A percentile compares a stretch with the other conserved stretches of the same genome.
phyloP scores from a whole-genome alignment of 2,797 vertebrate genomes.

The Oreochromis mossambicus region DNA sequence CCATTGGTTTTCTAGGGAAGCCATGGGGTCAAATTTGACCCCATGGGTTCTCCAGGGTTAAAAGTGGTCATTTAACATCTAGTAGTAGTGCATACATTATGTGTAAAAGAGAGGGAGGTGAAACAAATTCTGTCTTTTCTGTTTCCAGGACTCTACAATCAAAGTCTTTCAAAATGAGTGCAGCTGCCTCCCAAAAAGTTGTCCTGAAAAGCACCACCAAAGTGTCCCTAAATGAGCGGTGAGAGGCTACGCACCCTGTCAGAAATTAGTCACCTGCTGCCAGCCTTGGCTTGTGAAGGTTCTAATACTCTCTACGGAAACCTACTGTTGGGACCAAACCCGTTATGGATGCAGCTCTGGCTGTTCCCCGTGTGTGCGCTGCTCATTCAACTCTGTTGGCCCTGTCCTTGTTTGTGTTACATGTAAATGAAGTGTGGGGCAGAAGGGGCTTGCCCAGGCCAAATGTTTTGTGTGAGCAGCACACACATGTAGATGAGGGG shows the following conservation, averaged over 20 bases:
- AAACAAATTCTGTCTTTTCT: neutral
- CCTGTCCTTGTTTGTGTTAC: neutral
- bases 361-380: conserved; percentile 53
- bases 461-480: conserved; percentile 62
- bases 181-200: conserved; percentile 93
- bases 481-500: conserved; percentile 51
- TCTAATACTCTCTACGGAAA: conserved; percentile 55
- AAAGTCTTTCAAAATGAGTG: conserved; percentile 82
- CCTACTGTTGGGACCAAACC: conserved; percentile 61
- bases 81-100: neutral
- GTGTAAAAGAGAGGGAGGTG: neutral
- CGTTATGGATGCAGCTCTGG: conserved; percentile 56
- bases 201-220: conserved; percentile 99
- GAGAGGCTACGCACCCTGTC: conserved; percentile 86
- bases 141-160: conserved; percentile 53
- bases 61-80: neutral
- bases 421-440: neutral
- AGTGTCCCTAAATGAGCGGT: conserved; percentile 99
- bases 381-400: conserved; percentile 52
- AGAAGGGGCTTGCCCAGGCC: neutral
- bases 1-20: too few relatives aligned
- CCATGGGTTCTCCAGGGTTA: too few relatives aligned
- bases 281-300: conserved; percentile 58
- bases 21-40: too few relatives aligned
- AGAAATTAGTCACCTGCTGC: conserved; percentile 67